phyloP scores from a whole-genome alignment of 2,113 vertebrate species.

The Colius striatus region DNA sequence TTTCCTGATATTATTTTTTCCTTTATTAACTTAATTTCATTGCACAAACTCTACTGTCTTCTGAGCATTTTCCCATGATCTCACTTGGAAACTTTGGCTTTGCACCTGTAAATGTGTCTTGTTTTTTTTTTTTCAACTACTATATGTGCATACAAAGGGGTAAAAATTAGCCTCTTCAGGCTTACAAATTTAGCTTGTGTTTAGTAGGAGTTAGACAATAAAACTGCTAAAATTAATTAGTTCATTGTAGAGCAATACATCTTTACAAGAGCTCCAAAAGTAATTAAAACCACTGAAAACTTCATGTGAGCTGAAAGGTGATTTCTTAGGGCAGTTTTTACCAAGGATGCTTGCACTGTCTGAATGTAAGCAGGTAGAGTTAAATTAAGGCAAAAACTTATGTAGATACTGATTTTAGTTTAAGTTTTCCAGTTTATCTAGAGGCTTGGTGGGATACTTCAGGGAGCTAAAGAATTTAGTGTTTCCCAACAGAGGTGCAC shows the following conservation, averaged over 20 bases:
- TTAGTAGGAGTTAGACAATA: background rate
- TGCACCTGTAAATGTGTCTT: background rate
- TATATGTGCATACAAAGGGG: background rate
- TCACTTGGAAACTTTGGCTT: background rate
- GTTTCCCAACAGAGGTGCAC: accelerated
- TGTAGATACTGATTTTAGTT: background rate
- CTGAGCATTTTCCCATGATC: background rate
- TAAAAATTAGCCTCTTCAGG: background rate
- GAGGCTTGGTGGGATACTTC: background rate
- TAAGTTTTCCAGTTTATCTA: background rate
- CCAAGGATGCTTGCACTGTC: background rate
- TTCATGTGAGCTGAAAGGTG: background rate
- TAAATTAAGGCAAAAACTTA: background rate
- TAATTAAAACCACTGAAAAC: slow-evolving; percentile 7
- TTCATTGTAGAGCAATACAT: background rate
- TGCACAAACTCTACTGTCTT: background rate
- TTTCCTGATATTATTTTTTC: slow-evolving; percentile 10
- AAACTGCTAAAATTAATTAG: background rate
- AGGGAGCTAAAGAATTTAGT: background rate
- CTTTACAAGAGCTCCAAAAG: slow-evolving; percentile 1
- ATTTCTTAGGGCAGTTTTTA: background rate
- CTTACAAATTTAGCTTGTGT: background rate
- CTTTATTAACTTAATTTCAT: slow-evolving; percentile 27
- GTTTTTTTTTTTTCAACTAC: slow-evolving; percentile 26
- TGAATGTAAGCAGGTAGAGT: background rate